These are phyloP conservation scores for Falco peregrinus DNA, from an alignment of 2,797 vertebrate genomes.

Conservation along the genomic window DNA sequence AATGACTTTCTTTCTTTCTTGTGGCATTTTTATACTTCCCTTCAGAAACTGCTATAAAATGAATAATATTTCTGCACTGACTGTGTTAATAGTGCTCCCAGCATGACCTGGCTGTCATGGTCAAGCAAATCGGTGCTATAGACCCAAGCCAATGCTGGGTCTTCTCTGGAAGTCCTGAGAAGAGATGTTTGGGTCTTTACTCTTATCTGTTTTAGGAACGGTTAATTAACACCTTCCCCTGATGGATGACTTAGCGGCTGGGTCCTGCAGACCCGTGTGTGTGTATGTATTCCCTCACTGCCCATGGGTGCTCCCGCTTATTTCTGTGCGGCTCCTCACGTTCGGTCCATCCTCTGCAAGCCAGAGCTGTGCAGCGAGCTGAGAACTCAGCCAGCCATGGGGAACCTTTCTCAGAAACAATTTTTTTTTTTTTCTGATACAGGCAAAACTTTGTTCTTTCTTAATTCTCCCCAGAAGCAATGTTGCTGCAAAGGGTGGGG, in stretches of 20 bases:
- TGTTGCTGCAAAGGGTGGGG: background rate
- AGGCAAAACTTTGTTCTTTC: background rate
- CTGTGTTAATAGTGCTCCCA: background rate
- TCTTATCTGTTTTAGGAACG: background rate
- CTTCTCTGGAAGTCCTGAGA: background rate
- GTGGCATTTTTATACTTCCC: background rate
- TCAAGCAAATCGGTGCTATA: no score
- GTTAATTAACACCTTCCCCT: background rate
- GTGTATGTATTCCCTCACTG: background rate
- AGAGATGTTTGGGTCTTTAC: background rate
- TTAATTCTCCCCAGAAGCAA: background rate
- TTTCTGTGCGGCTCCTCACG: fast-evolving
- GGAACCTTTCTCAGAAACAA: background rate
- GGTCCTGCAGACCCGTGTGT: background rate
- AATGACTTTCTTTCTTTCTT: background rate
- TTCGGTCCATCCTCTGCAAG: background rate
- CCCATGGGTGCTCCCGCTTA: background rate
- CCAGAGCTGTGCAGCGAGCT: background rate
- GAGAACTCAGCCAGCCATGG: background rate
- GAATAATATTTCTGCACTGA: background rate
- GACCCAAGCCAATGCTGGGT: background rate
- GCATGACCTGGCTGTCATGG: no score
- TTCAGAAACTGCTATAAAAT: background rate
- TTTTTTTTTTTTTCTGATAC: background rate
- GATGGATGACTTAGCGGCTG: fast-evolving